A percentile compares a stretch with the other conserved stretches of the same genome.
These are phyloP conservation scores for Frankliniella intonsa DNA, from an alignment of 2,888 invertebrate genomes.

Conservation along the genomic window DNA sequence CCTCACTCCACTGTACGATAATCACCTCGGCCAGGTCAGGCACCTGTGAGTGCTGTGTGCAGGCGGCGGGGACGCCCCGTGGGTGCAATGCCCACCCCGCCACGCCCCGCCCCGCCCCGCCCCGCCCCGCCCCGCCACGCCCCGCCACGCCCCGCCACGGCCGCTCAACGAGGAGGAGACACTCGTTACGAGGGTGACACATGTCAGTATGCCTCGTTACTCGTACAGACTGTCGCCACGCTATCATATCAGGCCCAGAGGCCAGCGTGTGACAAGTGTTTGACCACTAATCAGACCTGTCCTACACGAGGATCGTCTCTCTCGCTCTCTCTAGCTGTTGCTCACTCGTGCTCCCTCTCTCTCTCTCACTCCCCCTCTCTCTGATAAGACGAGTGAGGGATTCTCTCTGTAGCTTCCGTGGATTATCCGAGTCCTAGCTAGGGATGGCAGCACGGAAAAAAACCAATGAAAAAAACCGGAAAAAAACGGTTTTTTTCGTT, in stretches of 20 bases:
- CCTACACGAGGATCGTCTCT: not conserved
- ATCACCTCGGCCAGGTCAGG: too few species aligned
- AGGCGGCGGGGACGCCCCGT: not conserved
- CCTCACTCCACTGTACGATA: too few species aligned
- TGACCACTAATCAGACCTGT: conserved; percentile 6
- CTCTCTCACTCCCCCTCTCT: not conserved
- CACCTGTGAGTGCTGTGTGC: not conserved
- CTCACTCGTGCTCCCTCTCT: not conserved
- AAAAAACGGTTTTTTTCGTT: too few species aligned
- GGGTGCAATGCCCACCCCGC: conserved; percentile 2
- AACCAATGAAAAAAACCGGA: too few species aligned
- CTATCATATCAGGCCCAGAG: not conserved
- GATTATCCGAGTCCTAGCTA: not conserved
- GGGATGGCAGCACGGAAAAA: too few species aligned
- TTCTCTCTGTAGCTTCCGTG: not conserved
- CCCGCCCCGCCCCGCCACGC: not conserved
- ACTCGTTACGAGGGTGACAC: conserved; percentile 8
- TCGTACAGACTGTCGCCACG: not conserved
- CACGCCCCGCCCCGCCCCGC: not conserved
- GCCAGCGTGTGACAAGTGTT: not conserved
- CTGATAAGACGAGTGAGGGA: not conserved
- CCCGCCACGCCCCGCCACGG: not conserved
- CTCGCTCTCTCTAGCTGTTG: not conserved
- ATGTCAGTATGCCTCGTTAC: not conserved
- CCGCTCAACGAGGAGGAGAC: not conserved